phyloP scores from a whole-genome alignment of 2,113 vertebrate species.

The Fregata magnificens region DNA sequence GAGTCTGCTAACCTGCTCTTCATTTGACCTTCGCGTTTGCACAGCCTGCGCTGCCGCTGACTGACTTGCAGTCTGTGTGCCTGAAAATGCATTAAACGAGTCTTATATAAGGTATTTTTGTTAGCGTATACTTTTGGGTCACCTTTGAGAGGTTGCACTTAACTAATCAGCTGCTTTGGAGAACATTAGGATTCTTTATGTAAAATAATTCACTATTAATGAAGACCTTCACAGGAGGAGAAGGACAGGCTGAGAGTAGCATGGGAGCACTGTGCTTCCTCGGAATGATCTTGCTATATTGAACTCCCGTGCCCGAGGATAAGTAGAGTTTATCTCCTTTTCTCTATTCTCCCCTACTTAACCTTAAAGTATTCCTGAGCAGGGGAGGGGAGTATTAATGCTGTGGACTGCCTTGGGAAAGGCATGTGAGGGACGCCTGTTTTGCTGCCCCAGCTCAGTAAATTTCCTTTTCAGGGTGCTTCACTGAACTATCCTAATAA shows the following conservation, averaged over 20 bases:
- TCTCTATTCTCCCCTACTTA: constrained; percentile 16
- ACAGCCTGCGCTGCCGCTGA: not conserved
- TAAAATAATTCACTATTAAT: not conserved
- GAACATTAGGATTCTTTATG: not conserved
- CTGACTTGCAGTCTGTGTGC: not conserved
- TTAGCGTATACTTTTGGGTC: not conserved
- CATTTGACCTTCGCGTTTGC: not conserved
- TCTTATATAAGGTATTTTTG: not conserved
- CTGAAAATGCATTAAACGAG: not conserved
- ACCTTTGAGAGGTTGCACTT: not conserved
- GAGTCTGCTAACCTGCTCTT: constrained; percentile 10
- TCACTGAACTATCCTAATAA: not conserved
- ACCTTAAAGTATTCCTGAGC: not conserved
- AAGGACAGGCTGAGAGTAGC: not conserved
- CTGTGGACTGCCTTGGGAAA: not conserved
- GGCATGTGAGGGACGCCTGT: accelerated
- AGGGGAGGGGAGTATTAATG: not conserved
- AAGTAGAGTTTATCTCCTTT: constrained; percentile 43
- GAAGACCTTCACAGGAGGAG: not conserved
- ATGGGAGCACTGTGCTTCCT: not conserved
- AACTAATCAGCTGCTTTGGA: not conserved
- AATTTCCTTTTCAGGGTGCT: not conserved
- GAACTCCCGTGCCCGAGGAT: constrained; percentile 24
- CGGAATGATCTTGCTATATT: not conserved
- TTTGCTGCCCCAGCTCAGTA: not conserved